Base-by-base conservation (phyloP, 1,140 invertebrate species). In the Phthorimaea operculella region DNA sequence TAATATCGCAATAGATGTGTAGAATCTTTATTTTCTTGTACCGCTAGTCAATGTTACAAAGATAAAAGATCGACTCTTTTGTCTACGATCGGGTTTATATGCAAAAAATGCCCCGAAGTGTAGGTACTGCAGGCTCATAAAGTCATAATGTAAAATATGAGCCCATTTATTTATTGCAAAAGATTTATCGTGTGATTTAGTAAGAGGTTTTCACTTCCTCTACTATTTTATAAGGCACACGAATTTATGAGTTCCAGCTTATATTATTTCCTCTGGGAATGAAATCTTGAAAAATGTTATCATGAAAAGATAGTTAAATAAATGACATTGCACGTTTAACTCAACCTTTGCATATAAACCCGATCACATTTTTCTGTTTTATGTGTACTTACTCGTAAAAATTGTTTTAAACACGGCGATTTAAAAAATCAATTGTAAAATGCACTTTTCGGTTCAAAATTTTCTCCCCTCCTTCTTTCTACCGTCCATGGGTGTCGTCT, bases 401-500 rank as follows among this genome's bases (percentile, higher is more conserved):
- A 54, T 51, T 18, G 34, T 16, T 51, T 48, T 50, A 42, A 57
- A 57, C 52, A 52, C 51, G 36, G 45, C 49, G 18, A 52, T 42
- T 16, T 52, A 14, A 47, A 59, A 55, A 42, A 34, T 36, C 33
- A 42, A 28, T 18, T 50, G 48, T 50, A 50, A 33, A 50, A 28
- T 12, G 21, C 48, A 50, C 48, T 4, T 21, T 50, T 50, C 28
- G 33, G 14, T 59, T 59, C n/a, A 39, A 39, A 39, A 12, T 18
- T 14, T 52, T 60, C 34, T 49, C 61, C 68, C 61, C 62, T 70
- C 70, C 64, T 78, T 68, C 70, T 76, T 77, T 79, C 73, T 71
- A 76, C 78, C 78, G 78, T 81, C 78, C 78, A 79, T 77, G 57
- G 59, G 58, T 79, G 76, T 76, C 76, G 76, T 79, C 64, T 62